Evolutionary conservation across 2,113 vertebrate species (phyloP), one percentile per base, ranked within the genome.

Genomic region (Leiothrix lutea): DNA sequence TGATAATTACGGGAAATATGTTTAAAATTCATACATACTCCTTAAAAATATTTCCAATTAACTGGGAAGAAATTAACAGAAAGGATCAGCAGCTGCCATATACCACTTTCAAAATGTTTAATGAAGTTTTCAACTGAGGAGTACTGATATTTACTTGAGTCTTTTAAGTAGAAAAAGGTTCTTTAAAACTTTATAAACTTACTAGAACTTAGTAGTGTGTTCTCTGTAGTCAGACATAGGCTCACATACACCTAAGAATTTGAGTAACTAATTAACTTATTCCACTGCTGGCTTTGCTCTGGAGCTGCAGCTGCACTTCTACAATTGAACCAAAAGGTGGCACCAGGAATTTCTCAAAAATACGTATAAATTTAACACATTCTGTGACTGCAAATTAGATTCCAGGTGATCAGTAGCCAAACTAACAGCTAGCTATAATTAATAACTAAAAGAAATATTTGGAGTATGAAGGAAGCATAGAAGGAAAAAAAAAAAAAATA

Each of bases 321-420:
- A 12, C 5, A 72, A 50, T 80, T 42, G 33, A 79, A 65, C 62
- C 93, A 88, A 95, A 50, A 97, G 95, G 74, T 96, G 96, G 91
- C 95, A 95, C 73, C 38, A 95, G 19, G 25, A 91, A 91, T 94
- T 85, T 62, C 94, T 91, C 44, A 22, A 95, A 94, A 71, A 90
- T 62, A 54, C 17, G 21, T 79, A 48, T 57, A 91, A 42, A 91
- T 91, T 58, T 70, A 85, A 79, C 28, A 45, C 10, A 7, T 31
- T 75, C 90, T 51, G 66, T 51, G 24, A 36, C 54, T 71, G 36
- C 40, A 75, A 71, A 78, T 84, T 84, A 75, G 31, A 65, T 75
- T 69, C 36, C 45, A 91, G 77, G 33, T 87, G 70, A 87, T 71
- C 53, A 35, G n/a, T 65, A 91, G 65, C 77, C 77, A 92, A 92